A percentile compares a stretch with the other conserved stretches of the same genome.
Conservation (phyloP, 1,140 invertebrate species). For the Drosophila lacteicornis region DNA sequence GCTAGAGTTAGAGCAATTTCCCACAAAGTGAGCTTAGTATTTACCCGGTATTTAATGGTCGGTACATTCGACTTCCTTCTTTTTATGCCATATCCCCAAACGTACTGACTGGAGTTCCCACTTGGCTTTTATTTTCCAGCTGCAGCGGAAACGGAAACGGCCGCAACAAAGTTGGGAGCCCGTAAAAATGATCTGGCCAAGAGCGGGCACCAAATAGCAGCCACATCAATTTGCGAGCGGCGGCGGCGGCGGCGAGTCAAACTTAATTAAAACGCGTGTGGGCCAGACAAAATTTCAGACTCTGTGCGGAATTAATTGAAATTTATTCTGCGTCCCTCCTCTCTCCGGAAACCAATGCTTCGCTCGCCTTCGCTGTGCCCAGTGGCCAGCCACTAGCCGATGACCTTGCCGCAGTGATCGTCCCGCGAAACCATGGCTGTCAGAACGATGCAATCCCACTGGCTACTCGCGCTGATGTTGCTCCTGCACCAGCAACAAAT, state of each 20-base stretch:
- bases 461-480: conserved; percentile 14
- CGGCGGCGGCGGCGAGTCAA: conserved; percentile 26
- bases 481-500: conserved; percentile 24
- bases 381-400: conserved; percentile 3
- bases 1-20: no score
- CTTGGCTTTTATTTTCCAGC: conserved; percentile 53
- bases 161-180: conserved; percentile 48
- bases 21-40: neutral
- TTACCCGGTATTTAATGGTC: conserved; percentile 3
- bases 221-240: conserved; percentile 61
- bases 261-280: conserved; percentile 73
- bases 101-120: conserved; percentile 26
- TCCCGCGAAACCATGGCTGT: neutral
- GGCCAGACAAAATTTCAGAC: conserved; percentile 43
- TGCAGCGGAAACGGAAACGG: conserved; percentile 14
- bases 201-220: conserved; percentile 48
- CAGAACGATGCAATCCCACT: conserved; percentile 6
- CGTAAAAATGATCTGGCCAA: conserved; percentile 31
- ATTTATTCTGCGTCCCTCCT: conserved; percentile 40
- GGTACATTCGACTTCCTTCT: conserved; percentile 1
- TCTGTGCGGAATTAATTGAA: conserved; percentile 61
- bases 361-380: conserved; percentile 4
- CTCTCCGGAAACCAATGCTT: conserved; percentile 30
- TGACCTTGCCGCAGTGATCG: conserved; percentile 34
- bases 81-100: conserved; percentile 6